phyloP scores from a whole-genome alignment of 2,888 invertebrate genomes.

The Scaptomyza parva region DNA sequence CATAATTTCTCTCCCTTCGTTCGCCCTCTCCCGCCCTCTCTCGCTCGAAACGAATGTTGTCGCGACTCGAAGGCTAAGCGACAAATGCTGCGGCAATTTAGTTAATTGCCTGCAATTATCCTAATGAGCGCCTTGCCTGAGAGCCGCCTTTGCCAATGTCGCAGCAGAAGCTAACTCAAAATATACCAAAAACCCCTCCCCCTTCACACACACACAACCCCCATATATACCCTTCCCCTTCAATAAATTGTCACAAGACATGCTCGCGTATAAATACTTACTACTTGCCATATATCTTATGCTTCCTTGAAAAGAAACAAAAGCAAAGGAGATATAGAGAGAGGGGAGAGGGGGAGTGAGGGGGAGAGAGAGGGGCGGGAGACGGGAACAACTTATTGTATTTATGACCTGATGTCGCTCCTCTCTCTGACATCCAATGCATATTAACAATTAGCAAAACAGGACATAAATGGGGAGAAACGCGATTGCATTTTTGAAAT shows the following conservation, averaged over 20 bases:
- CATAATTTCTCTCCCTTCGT: slow-evolving; percentile 72
- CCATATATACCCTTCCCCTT: background rate
- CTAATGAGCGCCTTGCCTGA: slow-evolving; percentile 82
- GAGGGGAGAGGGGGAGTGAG: background rate
- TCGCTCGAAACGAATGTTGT: slow-evolving; percentile 28
- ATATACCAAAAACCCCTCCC: background rate
- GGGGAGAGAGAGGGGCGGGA: background rate
- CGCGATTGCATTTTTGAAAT: background rate
- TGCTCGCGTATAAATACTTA: slow-evolving; percentile 44
- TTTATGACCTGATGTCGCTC: slow-evolving; percentile 79
- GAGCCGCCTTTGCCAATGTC: slow-evolving; percentile 55
- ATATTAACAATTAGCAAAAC: slow-evolving; percentile 36
- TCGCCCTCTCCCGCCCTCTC: slow-evolving; percentile 7
- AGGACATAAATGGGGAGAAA: background rate
- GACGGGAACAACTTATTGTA: slow-evolving; percentile 64
- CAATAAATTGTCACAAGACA: slow-evolving; percentile 41
- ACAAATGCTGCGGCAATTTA: slow-evolving; percentile 83
- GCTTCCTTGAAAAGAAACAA: too few species aligned
- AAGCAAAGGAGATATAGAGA: too few species aligned
- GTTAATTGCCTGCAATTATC: slow-evolving; percentile 84
- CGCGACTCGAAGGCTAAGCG: slow-evolving; percentile 62
- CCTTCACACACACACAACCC: background rate
- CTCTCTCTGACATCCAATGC: slow-evolving; percentile 31
- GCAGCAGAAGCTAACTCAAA: slow-evolving; percentile 37
- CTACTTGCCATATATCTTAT: slow-evolving; percentile 49